Conservation (phyloP, 1,140 invertebrate species). For the Ceratosolen fusciceps region DNA sequence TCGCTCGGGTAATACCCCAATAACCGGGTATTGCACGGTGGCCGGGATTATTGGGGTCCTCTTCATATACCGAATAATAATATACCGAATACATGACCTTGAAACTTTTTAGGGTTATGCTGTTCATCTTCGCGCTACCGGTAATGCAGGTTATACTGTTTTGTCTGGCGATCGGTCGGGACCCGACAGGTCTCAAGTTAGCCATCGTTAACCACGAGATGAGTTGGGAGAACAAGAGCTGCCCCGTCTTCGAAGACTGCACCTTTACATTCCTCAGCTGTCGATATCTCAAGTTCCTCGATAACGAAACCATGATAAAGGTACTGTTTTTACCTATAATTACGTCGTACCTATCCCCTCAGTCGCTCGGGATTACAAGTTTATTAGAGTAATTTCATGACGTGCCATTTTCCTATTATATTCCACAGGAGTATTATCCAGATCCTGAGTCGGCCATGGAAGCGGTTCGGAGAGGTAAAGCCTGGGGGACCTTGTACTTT, state of each 20-base stretch:
- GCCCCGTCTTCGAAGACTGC: constrained; percentile 74
- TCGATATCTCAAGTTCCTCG: constrained; percentile 80
- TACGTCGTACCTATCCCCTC: no score
- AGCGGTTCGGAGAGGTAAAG: constrained; percentile 81
- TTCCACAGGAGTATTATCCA: constrained; percentile 79
- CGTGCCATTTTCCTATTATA: no score
- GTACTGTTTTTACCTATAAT: no score
- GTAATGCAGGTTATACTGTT: constrained; percentile 96
- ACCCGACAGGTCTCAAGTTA: constrained; percentile 87
- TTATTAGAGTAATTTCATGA: neutral
- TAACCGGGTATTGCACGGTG: no score
- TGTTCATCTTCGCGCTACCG: constrained; percentile 93
- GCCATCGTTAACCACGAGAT: constrained; percentile 91
- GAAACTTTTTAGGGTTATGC: constrained; percentile 80
- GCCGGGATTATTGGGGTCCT: no score
- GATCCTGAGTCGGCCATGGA: constrained; percentile 78
- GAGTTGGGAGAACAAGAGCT: constrained; percentile 72
- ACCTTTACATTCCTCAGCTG: constrained; percentile 81
- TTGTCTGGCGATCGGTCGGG: constrained; percentile 92
- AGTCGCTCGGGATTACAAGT: no score
- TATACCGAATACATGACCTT: neutral
- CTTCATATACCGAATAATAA: no score
- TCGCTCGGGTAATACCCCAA: no score
- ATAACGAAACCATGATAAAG: constrained; percentile 76
- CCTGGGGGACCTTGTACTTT: constrained; percentile 90